Evolutionary conservation across 2,113 vertebrate species (phyloP).

Genomic region (Xiphophorus maculatus): DNA sequence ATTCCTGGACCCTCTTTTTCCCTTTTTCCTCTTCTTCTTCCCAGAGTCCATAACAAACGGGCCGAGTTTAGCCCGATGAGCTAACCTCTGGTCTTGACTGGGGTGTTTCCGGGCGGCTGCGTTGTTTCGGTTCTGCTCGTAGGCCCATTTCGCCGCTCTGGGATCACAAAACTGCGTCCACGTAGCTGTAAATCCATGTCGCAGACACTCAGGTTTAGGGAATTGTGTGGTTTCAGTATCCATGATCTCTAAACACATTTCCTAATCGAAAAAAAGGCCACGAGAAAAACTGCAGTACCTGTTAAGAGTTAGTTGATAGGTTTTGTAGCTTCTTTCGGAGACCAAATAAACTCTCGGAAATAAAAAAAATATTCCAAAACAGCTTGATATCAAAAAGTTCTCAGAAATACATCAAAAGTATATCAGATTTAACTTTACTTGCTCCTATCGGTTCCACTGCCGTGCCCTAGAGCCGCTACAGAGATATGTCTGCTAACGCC

Average conservation of each 20-base stretch:
- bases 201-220: not conserved
- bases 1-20: accelerated
- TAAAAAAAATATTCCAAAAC: not conserved
- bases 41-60: accelerated
- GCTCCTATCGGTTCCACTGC: not conserved
- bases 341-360: not conserved
- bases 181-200: not conserved
- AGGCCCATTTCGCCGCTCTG: not conserved
- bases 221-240: conserved; percentile 10
- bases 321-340: not conserved
- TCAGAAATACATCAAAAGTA: not conserved
- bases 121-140: not conserved
- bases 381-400: not conserved
- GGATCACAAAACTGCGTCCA: conserved; percentile 24
- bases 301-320: not conserved
- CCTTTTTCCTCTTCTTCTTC: not conserved
- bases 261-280: not conserved
- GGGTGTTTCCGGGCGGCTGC: conserved; percentile 6
- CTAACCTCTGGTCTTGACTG: conserved; percentile 9
- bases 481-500: not conserved
- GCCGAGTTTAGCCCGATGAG: not conserved
- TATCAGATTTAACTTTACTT: not conserved
- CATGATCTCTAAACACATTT: conserved; percentile 63
- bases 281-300: not conserved
- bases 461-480: not conserved